Percentiles rank a stretch among this genome's conserved stretches.
Evolutionary conservation across 2,113 vertebrate species (phyloP).

Genomic region (Fulmarus glacialis): DNA sequence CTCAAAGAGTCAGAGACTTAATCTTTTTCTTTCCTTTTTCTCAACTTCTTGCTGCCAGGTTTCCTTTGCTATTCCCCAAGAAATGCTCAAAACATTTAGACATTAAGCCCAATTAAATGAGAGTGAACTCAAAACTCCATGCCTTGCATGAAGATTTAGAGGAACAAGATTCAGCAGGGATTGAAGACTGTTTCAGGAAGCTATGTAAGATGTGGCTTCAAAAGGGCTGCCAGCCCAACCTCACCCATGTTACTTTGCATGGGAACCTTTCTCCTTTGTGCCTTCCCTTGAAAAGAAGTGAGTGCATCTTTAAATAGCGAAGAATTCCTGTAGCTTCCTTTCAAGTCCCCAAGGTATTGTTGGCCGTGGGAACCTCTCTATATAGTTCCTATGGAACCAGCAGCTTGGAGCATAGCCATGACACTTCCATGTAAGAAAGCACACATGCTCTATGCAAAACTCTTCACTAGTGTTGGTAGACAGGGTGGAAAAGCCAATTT

Average conservation of each 20-base stretch:
- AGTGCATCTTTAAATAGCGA: neutral
- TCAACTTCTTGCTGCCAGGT: neutral
- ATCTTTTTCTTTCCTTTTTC: neutral
- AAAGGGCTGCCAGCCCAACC: neutral
- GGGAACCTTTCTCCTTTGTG: neutral
- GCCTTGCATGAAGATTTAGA: neutral
- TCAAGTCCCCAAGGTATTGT: neutral
- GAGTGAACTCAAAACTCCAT: neutral
- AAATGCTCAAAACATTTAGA: neutral
- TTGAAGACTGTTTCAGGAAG: neutral
- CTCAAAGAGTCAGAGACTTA: neutral
- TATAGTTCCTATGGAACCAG: neutral
- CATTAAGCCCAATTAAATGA: neutral
- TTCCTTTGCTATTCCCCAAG: conserved; percentile 10
- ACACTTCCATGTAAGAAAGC: neutral
- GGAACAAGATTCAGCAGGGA: neutral
- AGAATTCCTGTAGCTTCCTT: neutral
- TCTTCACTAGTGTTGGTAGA: neutral
- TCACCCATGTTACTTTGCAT: neutral
- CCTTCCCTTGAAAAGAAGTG: neutral
- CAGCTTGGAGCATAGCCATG: neutral
- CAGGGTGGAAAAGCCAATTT: neutral
- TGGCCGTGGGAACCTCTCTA: neutral
- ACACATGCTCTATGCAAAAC: neutral
- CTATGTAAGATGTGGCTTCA: neutral